These are phyloP conservation scores for Dendropsophus ebraccatus DNA, from an alignment of 2,113 vertebrate species.

Conservation along the genomic window DNA sequence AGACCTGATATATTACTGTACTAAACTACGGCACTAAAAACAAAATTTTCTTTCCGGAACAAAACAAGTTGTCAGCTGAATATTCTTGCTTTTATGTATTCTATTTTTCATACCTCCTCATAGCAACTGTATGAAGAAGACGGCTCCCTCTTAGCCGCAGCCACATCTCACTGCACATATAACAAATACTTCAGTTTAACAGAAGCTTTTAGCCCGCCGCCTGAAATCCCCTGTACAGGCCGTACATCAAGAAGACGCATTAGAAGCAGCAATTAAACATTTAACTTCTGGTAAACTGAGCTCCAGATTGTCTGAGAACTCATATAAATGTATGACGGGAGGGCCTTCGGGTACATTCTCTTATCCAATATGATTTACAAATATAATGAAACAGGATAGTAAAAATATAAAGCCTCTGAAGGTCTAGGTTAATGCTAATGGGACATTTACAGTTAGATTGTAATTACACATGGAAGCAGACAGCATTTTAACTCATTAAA, in stretches of 20 bases:
- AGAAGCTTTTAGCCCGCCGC: conserved; percentile 21
- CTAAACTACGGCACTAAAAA: not conserved
- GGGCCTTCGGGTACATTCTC: not conserved
- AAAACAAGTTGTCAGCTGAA: conserved; percentile 16
- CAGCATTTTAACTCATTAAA: not conserved
- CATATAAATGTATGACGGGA: not conserved
- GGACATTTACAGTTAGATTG: not conserved
- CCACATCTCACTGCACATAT: conserved; percentile 33
- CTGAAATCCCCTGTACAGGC: conserved; percentile 4
- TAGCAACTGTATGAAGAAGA: not conserved
- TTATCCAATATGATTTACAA: conserved; percentile 9
- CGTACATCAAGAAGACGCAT: conserved; percentile 23
- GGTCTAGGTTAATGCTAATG: not conserved
- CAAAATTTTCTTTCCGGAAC: conserved; percentile 3
- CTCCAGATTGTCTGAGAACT: conserved; percentile 5
- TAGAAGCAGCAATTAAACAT: conserved; percentile 28
- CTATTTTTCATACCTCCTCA: conserved; percentile 17
- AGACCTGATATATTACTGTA: conserved; percentile 2
- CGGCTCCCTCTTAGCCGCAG: not conserved
- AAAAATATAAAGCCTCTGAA: conserved; percentile 4
- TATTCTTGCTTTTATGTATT: conserved; percentile 30
- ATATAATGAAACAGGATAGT: conserved; percentile 3
- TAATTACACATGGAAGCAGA: not conserved
- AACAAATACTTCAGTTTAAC: conserved; percentile 18
- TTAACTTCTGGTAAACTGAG: conserved; percentile 27